Conservation (phyloP, 1,140 invertebrate species). For the Camponotus vicinus region DNA sequence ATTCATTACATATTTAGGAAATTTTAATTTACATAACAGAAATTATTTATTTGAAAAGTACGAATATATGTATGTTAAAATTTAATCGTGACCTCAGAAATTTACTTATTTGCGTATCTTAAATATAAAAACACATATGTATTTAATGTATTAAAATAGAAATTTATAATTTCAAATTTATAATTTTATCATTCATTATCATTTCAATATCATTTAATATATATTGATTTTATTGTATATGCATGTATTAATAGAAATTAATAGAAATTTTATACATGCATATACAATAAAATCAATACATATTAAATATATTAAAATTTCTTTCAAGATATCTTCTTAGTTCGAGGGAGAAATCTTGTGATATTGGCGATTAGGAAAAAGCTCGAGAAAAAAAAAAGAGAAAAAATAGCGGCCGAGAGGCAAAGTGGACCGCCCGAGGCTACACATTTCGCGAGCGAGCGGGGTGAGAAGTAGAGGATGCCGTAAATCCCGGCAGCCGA, state of each 20-base stretch:
- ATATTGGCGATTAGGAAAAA: not conserved
- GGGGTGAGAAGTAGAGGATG: constrained; percentile 2
- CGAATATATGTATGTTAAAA: not conserved
- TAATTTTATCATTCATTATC: too few species aligned
- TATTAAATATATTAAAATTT: not conserved
- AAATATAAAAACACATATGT: too few species aligned
- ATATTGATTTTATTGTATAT: too few species aligned
- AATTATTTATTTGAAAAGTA: not conserved
- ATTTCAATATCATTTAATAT: too few species aligned
- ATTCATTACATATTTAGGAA: not conserved
- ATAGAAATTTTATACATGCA: too few species aligned
- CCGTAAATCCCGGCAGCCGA: constrained; percentile 33
- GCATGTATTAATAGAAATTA: too few species aligned
- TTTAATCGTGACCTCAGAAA: too few species aligned
- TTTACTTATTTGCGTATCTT: too few species aligned
- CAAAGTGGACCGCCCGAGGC: constrained; percentile 9
- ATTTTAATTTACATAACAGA: not conserved
- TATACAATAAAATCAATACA: too few species aligned
- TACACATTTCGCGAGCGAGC: not conserved
- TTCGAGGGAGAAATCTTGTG: not conserved
- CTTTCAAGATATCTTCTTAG: not conserved
- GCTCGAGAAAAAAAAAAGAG: too few species aligned
- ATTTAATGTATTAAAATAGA: too few species aligned
- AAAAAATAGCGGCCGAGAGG: not conserved
- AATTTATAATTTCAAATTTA: too few species aligned